Conservation (phyloP, 2,888 invertebrate species). For the Protonemura montana region DNA sequence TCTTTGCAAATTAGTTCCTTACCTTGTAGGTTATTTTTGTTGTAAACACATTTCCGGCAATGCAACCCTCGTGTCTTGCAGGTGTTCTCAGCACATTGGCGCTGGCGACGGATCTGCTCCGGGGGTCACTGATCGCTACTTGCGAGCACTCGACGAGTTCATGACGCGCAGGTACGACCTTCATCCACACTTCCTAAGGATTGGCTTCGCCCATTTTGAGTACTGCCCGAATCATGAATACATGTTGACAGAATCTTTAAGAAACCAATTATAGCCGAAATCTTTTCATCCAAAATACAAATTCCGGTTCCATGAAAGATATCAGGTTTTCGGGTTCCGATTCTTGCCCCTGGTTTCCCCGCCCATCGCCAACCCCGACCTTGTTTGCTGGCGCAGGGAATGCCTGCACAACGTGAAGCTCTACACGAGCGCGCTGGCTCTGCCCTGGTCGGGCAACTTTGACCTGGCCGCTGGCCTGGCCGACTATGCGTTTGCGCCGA, state of each 20-base stretch:
- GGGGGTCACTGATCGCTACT: constrained; percentile 61
- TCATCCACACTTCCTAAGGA: background rate
- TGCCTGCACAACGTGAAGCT: constrained; percentile 71
- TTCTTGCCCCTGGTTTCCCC: too few relatives aligned
- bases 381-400: constrained; percentile 57
- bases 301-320: too few relatives aligned
- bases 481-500: constrained; percentile 67
- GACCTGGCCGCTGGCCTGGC: constrained; percentile 66
- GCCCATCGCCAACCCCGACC: too few relatives aligned
- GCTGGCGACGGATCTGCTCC: constrained; percentile 52
- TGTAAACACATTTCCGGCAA: too few relatives aligned
- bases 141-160: constrained; percentile 65
- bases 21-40: too few relatives aligned
- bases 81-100: constrained; percentile 65
- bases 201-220: too few relatives aligned
- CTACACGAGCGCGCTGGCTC: constrained; percentile 70
- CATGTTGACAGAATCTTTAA: too few relatives aligned
- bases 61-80: background rate
- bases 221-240: too few relatives aligned
- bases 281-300: too few relatives aligned
- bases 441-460: constrained; percentile 72
- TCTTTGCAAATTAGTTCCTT: too few relatives aligned
- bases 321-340: too few relatives aligned
- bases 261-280: too few relatives aligned
- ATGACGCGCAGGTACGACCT: constrained; percentile 63